Evolutionary conservation across 2,113 vertebrate species (phyloP), one percentile per base, ranked within the genome.

Genomic region (Sphyrna mokarran): DNA sequence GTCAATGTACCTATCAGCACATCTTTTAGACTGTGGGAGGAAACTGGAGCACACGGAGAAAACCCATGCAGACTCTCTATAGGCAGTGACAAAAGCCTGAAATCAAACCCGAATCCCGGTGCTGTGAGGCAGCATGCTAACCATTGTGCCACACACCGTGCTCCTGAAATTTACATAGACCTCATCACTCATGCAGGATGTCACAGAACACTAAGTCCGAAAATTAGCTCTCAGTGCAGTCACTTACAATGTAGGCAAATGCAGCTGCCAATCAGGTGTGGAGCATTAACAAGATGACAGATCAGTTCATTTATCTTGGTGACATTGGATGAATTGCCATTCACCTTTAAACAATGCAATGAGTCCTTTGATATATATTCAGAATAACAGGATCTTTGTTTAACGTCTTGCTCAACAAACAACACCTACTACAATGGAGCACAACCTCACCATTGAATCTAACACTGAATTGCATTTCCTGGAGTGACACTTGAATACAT

Each of bases 151-250:
- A 54, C 48, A 54, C 48, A 54, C 4, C 48, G 5, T 54, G 48
- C 48, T 54, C 48, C 48, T 5, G 48, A 54, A 4, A 37, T 63
- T 91, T 91, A 63, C 4, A 18, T 8, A 63, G 33, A 66, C 89
- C 14, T 22, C 61, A 93, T 9, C 58, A 66, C 63, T 66, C 40
- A 16, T 26, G 61, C 48, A 61, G 54, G 13, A n/a, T 63, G 29
- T 37, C 89, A 63, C 58, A 63, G 63, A 33, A 33, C 29, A 0
- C 54, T 63, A 37, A 1, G 22, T 8, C 89, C 37, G 61, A 66
- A 58, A 93, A 66, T 66, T 93, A n/a, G 61, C 66, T 66, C 87
- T 91, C 80, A 83, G 37, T 83, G 37, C 80, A 83, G 80, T 83
- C 18, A 8, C 18, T 83, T 83, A 83, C 40, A 16, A n/a, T 58